Base-by-base conservation (phyloP, 64 coral and sea anemone species). In the Montipora efflorescens region DNA sequence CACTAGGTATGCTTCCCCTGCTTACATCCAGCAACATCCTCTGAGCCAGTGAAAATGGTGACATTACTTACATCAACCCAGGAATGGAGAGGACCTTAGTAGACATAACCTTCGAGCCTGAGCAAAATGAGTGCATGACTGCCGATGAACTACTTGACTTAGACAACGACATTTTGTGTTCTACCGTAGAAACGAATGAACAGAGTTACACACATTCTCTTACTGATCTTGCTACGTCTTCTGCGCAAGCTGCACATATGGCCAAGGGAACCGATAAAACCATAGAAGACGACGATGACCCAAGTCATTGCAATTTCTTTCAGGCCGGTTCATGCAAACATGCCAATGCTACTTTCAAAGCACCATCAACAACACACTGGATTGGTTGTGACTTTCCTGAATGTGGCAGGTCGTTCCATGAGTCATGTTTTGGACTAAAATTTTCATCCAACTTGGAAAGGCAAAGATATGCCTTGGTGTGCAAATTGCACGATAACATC, bases 1-100 rank as follows among this genome's bases (percentile, higher is more conserved):
- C 48, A 79, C 88, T 90, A 59, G 88, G 77, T 59, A 90, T 80
- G 88, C 28, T 90, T 23, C 88, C 74, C 18, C 57, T 22, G 44
- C 57, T 90, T 43, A 57, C 62, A 47, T 44, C 77, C 47, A 75
- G 74, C 23, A 90, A 90, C 46, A 82, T 52, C 15, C 20, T 72
- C 7, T 68, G 48, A 50, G 43, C 22, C 8, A 14, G 48, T 22
- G 61, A 91, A 62, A 45, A 21, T 70, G 78, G 70, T 48, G 89
- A 81, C n/a, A 79, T 91, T 18, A 70, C 70, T 13, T 71, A 67
- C 13, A 82, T 81, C 77, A 80, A 70, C 69, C 59, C 64, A 72
- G 61, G 66, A 16, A 49, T 80, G 19, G 83, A 70, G 52, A 55
- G 1, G 3, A 25, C 57, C 76, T 20, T 82, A 66, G 79, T 48